Evolutionary conservation across 2,113 vertebrate genomes (phyloP).

Genomic region (Irena cyanogastra): DNA sequence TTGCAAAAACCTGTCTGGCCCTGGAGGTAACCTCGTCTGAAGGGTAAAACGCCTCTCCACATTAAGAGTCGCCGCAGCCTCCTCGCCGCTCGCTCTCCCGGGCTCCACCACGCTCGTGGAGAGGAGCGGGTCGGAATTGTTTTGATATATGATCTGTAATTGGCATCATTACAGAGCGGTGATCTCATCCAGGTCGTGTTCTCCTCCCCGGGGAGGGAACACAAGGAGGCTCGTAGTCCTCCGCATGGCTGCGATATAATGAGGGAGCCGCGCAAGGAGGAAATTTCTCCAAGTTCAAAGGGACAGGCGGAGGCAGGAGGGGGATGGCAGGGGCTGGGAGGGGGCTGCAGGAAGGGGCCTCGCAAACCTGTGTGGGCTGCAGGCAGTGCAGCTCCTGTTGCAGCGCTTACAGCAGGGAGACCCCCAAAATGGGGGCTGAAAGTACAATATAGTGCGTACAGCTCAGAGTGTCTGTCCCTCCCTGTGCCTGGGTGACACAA

Average conservation of each 20-base stretch:
- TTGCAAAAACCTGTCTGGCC: neutral
- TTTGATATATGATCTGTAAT: conserved; percentile 71
- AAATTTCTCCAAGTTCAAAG: conserved; percentile 59
- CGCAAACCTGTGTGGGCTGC: neutral
- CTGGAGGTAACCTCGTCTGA: neutral
- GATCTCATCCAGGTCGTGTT: conserved; percentile 69
- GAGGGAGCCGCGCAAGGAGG: neutral
- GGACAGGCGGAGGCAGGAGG: neutral
- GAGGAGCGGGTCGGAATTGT: conserved; percentile 50
- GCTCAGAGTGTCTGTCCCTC: neutral
- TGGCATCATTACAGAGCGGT: conserved; percentile 69
- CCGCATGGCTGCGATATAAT: conserved; percentile 39
- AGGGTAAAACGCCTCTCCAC: neutral
- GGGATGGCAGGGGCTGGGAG: neutral
- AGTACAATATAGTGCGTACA: accelerated
- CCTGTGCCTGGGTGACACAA: neutral
- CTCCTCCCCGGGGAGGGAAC: conserved; percentile 36
- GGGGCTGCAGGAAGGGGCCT: conserved; percentile 26
- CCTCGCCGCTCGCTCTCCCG: neutral
- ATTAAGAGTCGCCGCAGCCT: neutral
- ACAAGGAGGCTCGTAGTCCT: conserved; percentile 15
- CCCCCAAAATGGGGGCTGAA: neutral
- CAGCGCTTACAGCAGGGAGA: neutral
- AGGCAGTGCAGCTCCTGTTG: neutral
- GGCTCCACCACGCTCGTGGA: neutral